Evolutionary conservation across 1,140 invertebrate species (phyloP), one percentile per base, ranked within the genome.

Genomic region (Caenorhabditis remanei): DNA sequence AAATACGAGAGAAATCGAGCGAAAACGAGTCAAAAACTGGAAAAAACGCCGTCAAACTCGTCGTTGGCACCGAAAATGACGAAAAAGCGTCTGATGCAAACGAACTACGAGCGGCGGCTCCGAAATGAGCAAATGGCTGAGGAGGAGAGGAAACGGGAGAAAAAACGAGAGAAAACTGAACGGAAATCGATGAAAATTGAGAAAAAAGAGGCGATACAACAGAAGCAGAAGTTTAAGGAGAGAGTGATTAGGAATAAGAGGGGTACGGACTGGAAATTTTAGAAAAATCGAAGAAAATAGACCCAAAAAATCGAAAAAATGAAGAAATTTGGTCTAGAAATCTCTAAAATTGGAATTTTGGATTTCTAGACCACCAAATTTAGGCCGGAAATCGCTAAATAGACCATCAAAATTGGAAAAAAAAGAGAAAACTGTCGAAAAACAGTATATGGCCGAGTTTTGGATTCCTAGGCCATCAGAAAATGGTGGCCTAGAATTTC

Each of bases 61-160:
- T 65, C 63, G 63, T 14, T 65, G 11, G 8, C 19, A 13, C 14
- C 71, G 9, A 79, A 79, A 79, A 79, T 79, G 71, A 79, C 71
- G 4, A 50, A 24, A 11, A 79, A 79, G 14, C 43, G 71, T 4
- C 11, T 79, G 46, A 79, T 79, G 71, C 71, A 53, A 79, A 24
- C 46, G 46, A 79, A 79, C 13, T 50, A 79, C 21, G 71, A 79
- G 24, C 32, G 46, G 14, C 43, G 71, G 4, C 71, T 79, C 11
- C 46, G 71, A 48, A 24, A 50, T 21, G 71, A 79, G n/a, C 71
- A 79, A 50, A 50, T 50, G 43, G 71, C 43, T 4, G 2, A 8
- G 7, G 71, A 79, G 24, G 46, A 79, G 40, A 24, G 43, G 19
- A 79, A 79, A 50, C 50, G 53, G 14, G 46, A 79, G 46, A 79